Base-by-base conservation (phyloP, 2,797 vertebrate genomes). In the Miichthys miiuy region DNA sequence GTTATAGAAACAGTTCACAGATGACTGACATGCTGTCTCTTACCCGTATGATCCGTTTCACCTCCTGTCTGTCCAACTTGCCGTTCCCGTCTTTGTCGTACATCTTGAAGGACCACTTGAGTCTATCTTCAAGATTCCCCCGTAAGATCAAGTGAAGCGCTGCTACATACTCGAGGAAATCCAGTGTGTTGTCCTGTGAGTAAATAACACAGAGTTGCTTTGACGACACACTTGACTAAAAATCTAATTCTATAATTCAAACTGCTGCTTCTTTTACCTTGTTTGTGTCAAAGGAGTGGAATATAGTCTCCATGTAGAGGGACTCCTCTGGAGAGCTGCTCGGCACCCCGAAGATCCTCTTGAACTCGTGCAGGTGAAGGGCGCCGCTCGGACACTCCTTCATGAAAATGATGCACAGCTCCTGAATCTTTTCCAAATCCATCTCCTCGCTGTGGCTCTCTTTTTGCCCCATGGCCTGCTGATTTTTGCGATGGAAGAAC, bases 31-130 rank as follows among this genome's bases (percentile, higher is more conserved):
- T 13, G 11, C 14, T 8, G 13, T 2, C 2, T 74, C 85, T 88
- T 61, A 95, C 92, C 91, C 72, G 58, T 2, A 94, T 86, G 50
- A 94, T 66, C 5, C 77, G 69, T 16, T 85, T 88, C 65, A 95
- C 91, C 44, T 96, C 94, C 0, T 72, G 67, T 23, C 88, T 65
- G 87, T 95, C 93, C 83, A 95, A 21, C 54, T 82, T 91, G 11
- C 94, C 94, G 7, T 95, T 95, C 4, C 94, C 90, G 16, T 96
- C 93, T 16, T 79, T 94, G 88, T 96, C 94, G 42, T 94, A 95
- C 72, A 95, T 92, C 84, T 96, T 96, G 67, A 95, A 95, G 2
- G 95, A 95, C 95, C 94, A 96, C 42, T 88, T 95, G 6, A 95
- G 84, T 5, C 92, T 84, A 2, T 95, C 93, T 23, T 96, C 93